These are phyloP conservation scores for Hirundo rustica DNA, from an alignment of 2,797 vertebrate genomes.

Conservation along the genomic window DNA sequence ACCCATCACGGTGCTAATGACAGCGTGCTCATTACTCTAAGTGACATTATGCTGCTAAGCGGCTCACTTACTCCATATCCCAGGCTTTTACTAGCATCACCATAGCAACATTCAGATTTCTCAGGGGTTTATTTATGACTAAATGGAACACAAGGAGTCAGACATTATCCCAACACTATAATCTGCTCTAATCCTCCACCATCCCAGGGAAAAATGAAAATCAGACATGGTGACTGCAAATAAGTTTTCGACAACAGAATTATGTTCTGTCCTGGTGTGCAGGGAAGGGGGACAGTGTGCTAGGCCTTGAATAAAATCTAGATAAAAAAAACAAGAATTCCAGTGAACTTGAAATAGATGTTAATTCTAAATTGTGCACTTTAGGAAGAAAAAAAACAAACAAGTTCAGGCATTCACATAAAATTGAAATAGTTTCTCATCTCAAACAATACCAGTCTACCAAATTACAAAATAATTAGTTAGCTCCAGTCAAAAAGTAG, in stretches of 20 bases:
- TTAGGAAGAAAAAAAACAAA: neutral
- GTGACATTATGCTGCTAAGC: slow-evolving; percentile 60
- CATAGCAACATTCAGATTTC: slow-evolving; percentile 69
- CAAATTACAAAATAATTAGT: neutral
- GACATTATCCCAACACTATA: slow-evolving; percentile 72
- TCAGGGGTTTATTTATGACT: slow-evolving; percentile 69
- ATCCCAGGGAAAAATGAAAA: slow-evolving; percentile 59
- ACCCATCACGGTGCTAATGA: neutral
- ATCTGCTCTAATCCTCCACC: slow-evolving; percentile 73
- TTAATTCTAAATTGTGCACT: neutral
- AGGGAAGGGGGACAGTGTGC: neutral
- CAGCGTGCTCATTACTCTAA: slow-evolving; percentile 20
- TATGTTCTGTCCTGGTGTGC: neutral
- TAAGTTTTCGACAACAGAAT: slow-evolving; percentile 4
- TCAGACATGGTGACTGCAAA: slow-evolving; percentile 18
- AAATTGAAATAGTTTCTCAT: neutral
- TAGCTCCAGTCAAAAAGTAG: neutral
- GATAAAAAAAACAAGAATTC: neutral
- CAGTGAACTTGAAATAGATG: neutral
- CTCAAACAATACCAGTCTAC: neutral
- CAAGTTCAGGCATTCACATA: neutral
- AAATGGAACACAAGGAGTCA: slow-evolving; percentile 67
- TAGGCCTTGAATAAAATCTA: neutral
- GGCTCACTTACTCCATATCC: neutral
- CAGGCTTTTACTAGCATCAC: slow-evolving; percentile 65